These are phyloP conservation scores for Eupithecia dodoneata DNA, from an alignment of 2,888 invertebrate species.

Conservation along the genomic window DNA sequence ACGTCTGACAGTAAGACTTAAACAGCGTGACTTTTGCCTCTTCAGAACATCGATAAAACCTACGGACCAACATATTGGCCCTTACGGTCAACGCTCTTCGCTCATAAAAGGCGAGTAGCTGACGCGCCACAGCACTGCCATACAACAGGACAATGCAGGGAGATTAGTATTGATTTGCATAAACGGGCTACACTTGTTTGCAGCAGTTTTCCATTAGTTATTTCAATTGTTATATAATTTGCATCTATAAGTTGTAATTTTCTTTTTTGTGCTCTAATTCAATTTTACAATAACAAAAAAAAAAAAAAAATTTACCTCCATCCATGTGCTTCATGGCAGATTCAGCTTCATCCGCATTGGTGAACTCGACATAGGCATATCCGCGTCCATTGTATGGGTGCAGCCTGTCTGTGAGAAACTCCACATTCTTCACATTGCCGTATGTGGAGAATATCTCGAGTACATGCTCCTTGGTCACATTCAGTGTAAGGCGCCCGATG, in stretches of 20 bases:
- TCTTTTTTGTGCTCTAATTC: too few species aligned
- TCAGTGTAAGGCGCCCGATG: conserved; percentile 95
- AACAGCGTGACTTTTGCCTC: too few species aligned
- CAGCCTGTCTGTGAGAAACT: conserved; percentile 94
- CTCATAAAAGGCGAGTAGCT: background rate
- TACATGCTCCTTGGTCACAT: conserved; percentile 95
- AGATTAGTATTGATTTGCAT: background rate
- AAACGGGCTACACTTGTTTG: too few species aligned
- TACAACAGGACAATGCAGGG: background rate
- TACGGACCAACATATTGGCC: too few species aligned
- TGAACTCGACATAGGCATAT: conserved; percentile 97
- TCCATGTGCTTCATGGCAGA: conserved; percentile 99
- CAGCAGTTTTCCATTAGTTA: background rate
- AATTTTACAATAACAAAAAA: background rate
- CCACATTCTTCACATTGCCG: conserved; percentile 93
- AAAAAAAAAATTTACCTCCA: conserved; percentile 88
- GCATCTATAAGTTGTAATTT: background rate
- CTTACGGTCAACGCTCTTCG: too few species aligned
- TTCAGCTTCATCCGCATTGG: conserved; percentile 97
- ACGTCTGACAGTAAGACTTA: too few species aligned
- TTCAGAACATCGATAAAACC: too few species aligned
- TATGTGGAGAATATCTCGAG: conserved; percentile 96
- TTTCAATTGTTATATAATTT: background rate
- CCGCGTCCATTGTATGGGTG: conserved; percentile 96
- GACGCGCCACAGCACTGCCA: too few species aligned